Conservation (phyloP, 2,888 invertebrate genomes). For the Drosophila nigricruria region DNA sequence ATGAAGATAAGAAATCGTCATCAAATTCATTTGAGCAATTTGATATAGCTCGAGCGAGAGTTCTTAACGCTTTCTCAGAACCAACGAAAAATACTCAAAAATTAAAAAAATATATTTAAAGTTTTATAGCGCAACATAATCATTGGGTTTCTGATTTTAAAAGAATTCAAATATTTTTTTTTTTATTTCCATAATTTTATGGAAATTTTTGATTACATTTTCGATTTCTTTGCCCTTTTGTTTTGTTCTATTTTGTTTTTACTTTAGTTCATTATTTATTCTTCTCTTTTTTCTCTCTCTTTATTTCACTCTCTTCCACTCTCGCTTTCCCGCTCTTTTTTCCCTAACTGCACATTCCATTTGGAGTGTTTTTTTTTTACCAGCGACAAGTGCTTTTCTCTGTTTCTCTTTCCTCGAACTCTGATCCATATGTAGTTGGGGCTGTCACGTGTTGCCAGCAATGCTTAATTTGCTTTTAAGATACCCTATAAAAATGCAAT, state of each 20-base stretch:
- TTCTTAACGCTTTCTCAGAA: constrained; percentile 8
- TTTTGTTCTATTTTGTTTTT: not conserved
- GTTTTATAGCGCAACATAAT: constrained; percentile 4
- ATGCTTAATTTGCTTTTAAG: constrained; percentile 50
- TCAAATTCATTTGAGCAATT: constrained; percentile 24
- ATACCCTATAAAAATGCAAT: constrained; percentile 3
- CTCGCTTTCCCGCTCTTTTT: not conserved
- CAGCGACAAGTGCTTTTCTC: not conserved
- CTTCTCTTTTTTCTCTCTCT: not conserved
- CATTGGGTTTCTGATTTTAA: not conserved
- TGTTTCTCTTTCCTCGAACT: constrained; percentile 8
- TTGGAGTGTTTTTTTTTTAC: constrained; percentile 22
- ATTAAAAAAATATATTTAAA: not conserved
- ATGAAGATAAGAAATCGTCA: not conserved
- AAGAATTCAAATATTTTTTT: not conserved
- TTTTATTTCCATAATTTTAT: not conserved
- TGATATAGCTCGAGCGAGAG: constrained; percentile 23
- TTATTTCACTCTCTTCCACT: not conserved
- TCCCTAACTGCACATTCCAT: constrained; percentile 23
- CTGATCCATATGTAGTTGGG: constrained; percentile 29
- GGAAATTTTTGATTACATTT: not conserved
- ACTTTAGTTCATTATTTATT: not conserved
- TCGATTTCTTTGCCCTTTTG: not conserved
- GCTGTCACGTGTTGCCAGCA: constrained; percentile 66
- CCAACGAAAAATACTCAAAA: not conserved